phyloP scores from a whole-genome alignment of 2,113 vertebrate species.

The Ptilorrhoa leucosticta region DNA sequence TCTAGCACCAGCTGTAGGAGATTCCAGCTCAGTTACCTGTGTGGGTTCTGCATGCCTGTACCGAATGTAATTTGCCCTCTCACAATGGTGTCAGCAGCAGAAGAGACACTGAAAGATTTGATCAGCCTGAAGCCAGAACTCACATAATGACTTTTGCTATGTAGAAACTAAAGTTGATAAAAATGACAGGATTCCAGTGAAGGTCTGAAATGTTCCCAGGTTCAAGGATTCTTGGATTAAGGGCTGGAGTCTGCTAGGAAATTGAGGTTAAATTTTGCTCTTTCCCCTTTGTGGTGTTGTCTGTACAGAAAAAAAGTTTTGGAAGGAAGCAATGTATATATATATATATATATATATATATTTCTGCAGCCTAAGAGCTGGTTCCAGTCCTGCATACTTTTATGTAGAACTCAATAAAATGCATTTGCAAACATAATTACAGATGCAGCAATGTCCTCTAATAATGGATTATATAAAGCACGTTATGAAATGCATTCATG shows the following conservation, averaged over 20 bases:
- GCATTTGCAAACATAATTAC: conserved; percentile 62
- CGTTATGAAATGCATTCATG: conserved; percentile 56
- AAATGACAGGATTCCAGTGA: neutral
- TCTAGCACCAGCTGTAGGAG: neutral
- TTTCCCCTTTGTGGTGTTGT: neutral
- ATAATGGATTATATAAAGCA: conserved; percentile 60
- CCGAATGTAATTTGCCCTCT: neutral
- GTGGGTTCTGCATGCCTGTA: neutral
- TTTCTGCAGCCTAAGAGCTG: neutral
- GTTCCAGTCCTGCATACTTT: neutral
- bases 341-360: neutral
- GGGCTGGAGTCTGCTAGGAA: neutral
- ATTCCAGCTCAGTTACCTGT: neutral
- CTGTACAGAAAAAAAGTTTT: neutral
- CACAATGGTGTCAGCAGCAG: neutral
- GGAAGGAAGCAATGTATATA: neutral
- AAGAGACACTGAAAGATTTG: neutral
- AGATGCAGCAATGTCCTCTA: conserved; percentile 52
- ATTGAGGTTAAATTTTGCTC: neutral
- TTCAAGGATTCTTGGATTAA: neutral
- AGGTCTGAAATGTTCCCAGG: neutral
- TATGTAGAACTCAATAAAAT: conserved; percentile 55
- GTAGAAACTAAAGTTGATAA: neutral
- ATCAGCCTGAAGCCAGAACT: neutral
- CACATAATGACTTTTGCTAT: neutral